Conservation (phyloP, 2,888 invertebrate species). For the Eledone cirrhosa region DNA sequence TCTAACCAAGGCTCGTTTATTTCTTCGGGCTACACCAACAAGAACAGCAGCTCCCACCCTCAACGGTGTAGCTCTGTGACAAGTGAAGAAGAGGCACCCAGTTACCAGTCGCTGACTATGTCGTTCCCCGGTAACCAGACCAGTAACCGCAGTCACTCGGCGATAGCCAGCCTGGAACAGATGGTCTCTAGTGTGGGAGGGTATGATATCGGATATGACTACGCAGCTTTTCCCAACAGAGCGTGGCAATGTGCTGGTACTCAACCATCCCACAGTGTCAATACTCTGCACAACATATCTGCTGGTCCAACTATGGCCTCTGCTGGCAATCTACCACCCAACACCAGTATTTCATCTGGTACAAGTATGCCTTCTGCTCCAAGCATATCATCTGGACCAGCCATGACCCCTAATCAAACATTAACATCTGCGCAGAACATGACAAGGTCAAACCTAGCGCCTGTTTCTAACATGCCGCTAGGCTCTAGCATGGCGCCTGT, state of each 20-base stretch:
- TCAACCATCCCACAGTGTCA: slow-evolving; percentile 10
- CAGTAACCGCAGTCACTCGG: slow-evolving; percentile 26
- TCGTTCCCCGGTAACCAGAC: slow-evolving; percentile 17
- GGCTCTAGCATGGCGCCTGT: neutral
- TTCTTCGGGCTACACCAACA: neutral
- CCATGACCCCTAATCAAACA: slow-evolving; percentile 15
- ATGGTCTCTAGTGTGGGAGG: slow-evolving; percentile 29
- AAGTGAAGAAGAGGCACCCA: slow-evolving; percentile 28
- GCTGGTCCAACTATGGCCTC: slow-evolving; percentile 7
- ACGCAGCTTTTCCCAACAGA: slow-evolving; percentile 16
- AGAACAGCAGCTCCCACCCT: neutral
- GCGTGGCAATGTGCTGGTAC: slow-evolving; percentile 20
- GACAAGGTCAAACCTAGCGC: slow-evolving; percentile 3
- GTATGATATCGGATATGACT: slow-evolving; percentile 25
- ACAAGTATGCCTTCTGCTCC: neutral
- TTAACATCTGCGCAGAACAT: slow-evolving; percentile 4
- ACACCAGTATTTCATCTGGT: neutral
- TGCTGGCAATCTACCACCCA: neutral
- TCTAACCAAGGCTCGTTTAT: neutral
- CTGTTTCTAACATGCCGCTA: neutral
- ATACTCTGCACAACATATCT: slow-evolving; percentile 1
- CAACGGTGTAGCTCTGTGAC: slow-evolving; percentile 23
- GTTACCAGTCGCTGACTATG: slow-evolving; percentile 26
- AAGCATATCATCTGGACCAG: neutral
- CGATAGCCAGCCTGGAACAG: slow-evolving; percentile 30